phyloP scores from a whole-genome alignment of 2,113 vertebrate species.

The Laticauda colubrina region DNA sequence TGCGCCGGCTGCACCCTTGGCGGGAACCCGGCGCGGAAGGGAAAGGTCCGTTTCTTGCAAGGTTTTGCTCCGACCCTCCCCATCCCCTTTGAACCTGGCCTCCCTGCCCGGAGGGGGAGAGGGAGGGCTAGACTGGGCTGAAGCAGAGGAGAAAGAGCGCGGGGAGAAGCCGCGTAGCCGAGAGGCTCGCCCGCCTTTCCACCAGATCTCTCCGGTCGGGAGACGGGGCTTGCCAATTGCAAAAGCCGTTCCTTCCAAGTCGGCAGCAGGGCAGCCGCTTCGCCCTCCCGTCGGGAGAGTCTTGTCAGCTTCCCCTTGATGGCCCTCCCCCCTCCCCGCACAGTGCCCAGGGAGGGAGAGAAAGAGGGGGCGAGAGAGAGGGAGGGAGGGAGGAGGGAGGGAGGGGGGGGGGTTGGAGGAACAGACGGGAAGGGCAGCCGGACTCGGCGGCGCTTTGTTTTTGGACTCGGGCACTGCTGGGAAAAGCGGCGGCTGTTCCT shows the following conservation, averaged over 20 bases:
- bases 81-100: background rate
- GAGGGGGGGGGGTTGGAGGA: no score
- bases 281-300: background rate
- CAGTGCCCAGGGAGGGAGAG: background rate
- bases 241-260: background rate
- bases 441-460: background rate
- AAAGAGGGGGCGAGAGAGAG: background rate
- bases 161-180: background rate
- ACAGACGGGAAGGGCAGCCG: background rate
- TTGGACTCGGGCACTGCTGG: background rate
- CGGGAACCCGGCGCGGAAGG: background rate
- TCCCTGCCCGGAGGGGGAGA: background rate
- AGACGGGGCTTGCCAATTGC: background rate
- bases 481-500: background rate
- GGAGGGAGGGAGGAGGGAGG: no score
- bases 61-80: fast-evolving
- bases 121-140: no score
- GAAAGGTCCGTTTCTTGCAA: background rate
- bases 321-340: background rate
- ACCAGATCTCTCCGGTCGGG: background rate
- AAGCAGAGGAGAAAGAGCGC: background rate
- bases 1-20: background rate
- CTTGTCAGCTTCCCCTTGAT: background rate
- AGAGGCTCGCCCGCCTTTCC: background rate
- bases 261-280: background rate